A percentile compares a stretch with the other conserved stretches of the same genome.
Conservation (phyloP, 1,140 invertebrate species). For the Trachelipus rathkii region DNA sequence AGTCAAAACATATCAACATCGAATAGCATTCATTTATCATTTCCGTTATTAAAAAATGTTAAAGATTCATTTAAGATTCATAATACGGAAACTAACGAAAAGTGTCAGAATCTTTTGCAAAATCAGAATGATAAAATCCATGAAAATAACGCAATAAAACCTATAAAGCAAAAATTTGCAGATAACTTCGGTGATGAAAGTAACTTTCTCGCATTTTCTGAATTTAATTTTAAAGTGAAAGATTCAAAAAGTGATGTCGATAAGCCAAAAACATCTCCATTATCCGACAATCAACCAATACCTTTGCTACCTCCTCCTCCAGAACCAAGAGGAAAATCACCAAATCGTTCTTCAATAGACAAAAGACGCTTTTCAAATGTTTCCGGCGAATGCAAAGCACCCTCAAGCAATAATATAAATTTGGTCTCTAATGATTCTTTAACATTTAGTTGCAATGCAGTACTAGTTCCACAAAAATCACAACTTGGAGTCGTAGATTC, state of each 20-base stretch:
- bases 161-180: neutral
- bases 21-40: neutral
- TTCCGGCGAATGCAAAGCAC: neutral
- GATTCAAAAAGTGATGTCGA: neutral
- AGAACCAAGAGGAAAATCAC: neutral
- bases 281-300: neutral
- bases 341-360: neutral
- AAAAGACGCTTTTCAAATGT: neutral
- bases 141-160: neutral
- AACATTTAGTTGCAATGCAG: too few relatives aligned
- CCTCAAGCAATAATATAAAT: neutral
- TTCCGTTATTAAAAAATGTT: neutral
- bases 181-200: neutral
- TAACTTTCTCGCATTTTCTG: neutral
- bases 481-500: too few relatives aligned
- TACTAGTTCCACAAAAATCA: too few relatives aligned
- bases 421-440: too few relatives aligned
- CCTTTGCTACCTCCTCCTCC: neutral
- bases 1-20: constrained; percentile 8
- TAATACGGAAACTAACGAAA: neutral
- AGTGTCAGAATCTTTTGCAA: neutral
- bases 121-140: neutral
- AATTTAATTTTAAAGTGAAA: neutral
- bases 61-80: neutral
- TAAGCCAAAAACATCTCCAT: neutral